Percentiles rank a stretch among this genome's conserved stretches.
Conservation (phyloP, 2,113 vertebrate genomes). For the Vicugna pacos region DNA sequence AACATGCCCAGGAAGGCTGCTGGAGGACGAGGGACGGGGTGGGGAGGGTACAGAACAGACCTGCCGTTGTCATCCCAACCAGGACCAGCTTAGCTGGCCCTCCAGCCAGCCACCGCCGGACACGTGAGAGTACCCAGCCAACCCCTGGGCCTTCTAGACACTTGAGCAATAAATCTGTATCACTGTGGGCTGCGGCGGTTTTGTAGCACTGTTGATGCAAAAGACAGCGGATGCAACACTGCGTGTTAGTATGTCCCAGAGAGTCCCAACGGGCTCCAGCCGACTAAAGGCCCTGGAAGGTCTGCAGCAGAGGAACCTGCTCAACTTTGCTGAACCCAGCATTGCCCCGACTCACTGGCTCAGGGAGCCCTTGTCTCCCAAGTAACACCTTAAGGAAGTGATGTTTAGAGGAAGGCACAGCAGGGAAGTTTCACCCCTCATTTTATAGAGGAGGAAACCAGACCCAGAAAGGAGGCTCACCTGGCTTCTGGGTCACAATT, state of each 20-base stretch:
- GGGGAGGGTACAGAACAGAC: neutral
- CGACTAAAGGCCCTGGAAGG: constrained; percentile 2
- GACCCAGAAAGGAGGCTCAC: neutral
- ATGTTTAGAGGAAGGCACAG: neutral
- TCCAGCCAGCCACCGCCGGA: neutral
- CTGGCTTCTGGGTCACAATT: neutral
- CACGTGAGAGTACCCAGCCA: neutral
- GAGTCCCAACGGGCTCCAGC: neutral
- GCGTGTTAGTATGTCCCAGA: neutral
- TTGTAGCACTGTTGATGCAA: neutral
- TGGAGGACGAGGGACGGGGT: neutral
- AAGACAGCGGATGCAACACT: neutral
- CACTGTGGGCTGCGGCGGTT: neutral
- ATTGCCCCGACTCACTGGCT: constrained; percentile 23
- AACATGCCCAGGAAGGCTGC: neutral
- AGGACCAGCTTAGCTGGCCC: neutral
- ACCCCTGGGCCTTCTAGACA: neutral
- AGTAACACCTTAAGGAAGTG: neutral
- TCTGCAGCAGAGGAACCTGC: neutral
- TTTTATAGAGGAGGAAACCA: neutral
- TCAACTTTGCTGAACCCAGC: constrained; percentile 14
- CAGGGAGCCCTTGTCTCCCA: neutral
- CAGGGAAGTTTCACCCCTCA: neutral
- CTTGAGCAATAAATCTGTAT: neutral
- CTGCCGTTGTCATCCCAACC: neutral